These are phyloP conservation scores for Xiphydria camelus DNA, from an alignment of 2,888 invertebrate species.

Conservation along the genomic window DNA sequence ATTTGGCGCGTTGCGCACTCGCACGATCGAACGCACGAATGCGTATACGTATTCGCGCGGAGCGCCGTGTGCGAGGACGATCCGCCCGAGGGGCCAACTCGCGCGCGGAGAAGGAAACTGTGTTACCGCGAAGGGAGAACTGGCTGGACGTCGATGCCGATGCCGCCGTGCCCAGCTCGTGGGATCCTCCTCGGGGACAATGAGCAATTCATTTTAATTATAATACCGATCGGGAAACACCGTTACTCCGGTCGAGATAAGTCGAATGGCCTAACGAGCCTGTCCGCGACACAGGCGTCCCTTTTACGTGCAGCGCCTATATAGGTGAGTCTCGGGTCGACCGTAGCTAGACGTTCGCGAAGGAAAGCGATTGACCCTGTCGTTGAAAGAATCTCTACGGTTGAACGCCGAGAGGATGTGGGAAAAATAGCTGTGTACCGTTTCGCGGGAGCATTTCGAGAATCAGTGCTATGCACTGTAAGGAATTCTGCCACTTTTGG, in stretches of 20 bases:
- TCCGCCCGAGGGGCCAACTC: conserved; percentile 9
- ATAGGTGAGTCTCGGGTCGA: conserved; percentile 1
- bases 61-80: conserved; percentile 8
- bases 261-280: conserved; percentile 16
- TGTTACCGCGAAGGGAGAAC: conserved; percentile 21
- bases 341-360: too few species aligned
- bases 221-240: conserved; percentile 29
- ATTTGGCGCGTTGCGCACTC: too few species aligned
- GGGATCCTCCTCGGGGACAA: conserved; percentile 27
- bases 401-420: too few species aligned
- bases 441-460: too few species aligned
- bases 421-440: too few species aligned
- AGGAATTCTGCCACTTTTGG: too few species aligned
- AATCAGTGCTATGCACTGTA: too few species aligned
- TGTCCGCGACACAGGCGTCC: conserved; percentile 3
- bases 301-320: not conserved
- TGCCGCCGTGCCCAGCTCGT: conserved; percentile 7
- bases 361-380: too few species aligned
- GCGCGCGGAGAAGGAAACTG: conserved; percentile 29
- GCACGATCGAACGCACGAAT: too few species aligned
- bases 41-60: not conserved
- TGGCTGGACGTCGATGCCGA: conserved; percentile 1
- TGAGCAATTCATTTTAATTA: conserved; percentile 38
- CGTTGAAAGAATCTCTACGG: too few species aligned
- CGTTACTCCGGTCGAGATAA: conserved; percentile 23